Evolutionary conservation across 2,113 vertebrate genomes (phyloP).

Genomic region (Podarcis cretensis): DNA sequence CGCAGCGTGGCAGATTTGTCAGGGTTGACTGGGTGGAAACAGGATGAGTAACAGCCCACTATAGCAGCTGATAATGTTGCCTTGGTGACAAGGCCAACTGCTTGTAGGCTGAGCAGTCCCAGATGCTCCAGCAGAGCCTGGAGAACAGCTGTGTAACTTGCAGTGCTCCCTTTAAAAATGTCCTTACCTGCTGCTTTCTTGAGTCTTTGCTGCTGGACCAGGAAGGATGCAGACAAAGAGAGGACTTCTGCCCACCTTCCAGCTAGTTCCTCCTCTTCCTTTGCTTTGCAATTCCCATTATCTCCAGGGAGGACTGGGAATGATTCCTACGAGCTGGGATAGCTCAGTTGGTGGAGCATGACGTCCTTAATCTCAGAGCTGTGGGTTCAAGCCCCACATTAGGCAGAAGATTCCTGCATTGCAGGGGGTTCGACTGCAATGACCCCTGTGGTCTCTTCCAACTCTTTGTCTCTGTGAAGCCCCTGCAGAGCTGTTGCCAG

Average conservation of each 20-base stretch:
- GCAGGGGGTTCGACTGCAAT: too few species aligned
- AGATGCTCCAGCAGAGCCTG: not conserved
- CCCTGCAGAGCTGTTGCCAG: too few species aligned
- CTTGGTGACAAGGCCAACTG: not conserved
- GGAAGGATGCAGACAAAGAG: not conserved
- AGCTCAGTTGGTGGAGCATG: too few species aligned
- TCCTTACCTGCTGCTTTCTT: not conserved
- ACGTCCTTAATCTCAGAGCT: too few species aligned
- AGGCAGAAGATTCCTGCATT: too few species aligned
- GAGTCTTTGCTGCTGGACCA: not conserved
- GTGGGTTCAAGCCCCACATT: too few species aligned
- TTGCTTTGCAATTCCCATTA: too few species aligned
- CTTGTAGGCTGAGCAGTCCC: not conserved
- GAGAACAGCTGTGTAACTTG: not conserved
- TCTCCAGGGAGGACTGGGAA: too few species aligned
- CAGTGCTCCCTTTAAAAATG: not conserved
- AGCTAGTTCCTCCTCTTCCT: too few species aligned
- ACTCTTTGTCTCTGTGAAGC: too few species aligned
- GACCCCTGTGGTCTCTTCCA: too few species aligned
- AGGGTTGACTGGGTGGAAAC: not conserved
- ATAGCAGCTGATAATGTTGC: not conserved
- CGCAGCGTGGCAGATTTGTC: not conserved
- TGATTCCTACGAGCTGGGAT: too few species aligned
- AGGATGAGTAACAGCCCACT: not conserved
- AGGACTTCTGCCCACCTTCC: not conserved